These are phyloP conservation scores for Helleia helle DNA, from an alignment of 2,888 invertebrate species.

Conservation along the genomic window DNA sequence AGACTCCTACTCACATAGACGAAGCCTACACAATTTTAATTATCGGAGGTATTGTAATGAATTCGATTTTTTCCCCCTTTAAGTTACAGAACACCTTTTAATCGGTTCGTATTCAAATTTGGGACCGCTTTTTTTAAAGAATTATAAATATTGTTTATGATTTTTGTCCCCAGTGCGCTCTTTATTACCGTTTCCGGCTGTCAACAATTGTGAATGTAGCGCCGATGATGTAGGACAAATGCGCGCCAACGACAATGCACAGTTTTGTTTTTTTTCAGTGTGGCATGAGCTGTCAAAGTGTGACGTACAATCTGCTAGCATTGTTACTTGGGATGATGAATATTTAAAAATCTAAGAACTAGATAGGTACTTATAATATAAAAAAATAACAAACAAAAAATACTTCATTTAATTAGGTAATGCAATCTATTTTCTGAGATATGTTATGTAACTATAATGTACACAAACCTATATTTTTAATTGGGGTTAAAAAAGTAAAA, in stretches of 20 bases:
- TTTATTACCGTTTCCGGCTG: slow-evolving; percentile 63
- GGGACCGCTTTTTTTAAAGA: slow-evolving; percentile 41
- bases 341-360: slow-evolving; percentile 10
- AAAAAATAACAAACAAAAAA: no score
- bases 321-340: slow-evolving; percentile 15
- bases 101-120: slow-evolving; percentile 56
- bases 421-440: background rate
- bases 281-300: slow-evolving; percentile 21
- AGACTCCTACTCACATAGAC: no score
- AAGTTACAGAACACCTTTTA: slow-evolving; percentile 31
- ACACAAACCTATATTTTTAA: no score
- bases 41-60: slow-evolving; percentile 39
- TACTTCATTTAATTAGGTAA: no score
- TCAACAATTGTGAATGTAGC: slow-evolving; percentile 56
- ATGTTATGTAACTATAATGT: no score
- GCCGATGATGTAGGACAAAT: slow-evolving; percentile 49
- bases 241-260: slow-evolving; percentile 25
- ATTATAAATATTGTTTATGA: slow-evolving; percentile 58
- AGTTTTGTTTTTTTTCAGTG: slow-evolving; percentile 18
- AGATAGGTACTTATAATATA: no score
- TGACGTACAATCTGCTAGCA: slow-evolving; percentile 26
- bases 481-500: no score
- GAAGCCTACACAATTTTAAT: slow-evolving; percentile 29
- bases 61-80: slow-evolving; percentile 39
- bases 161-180: slow-evolving; percentile 43